phyloP scores from a whole-genome alignment of 2,888 invertebrate genomes.

The Pyrochroa serraticornis region DNA sequence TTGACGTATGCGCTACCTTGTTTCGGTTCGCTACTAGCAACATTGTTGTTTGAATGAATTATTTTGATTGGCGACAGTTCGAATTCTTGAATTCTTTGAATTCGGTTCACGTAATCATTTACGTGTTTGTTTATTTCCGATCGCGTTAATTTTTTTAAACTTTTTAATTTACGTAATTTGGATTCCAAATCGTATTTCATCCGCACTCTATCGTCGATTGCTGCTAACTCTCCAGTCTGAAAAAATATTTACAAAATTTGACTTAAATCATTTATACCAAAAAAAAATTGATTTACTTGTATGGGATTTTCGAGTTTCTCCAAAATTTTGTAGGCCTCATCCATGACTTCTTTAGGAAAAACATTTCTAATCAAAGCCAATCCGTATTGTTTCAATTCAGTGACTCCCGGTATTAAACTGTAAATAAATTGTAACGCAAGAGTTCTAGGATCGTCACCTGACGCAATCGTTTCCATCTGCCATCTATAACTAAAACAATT shows the following conservation, averaged over 20 bases:
- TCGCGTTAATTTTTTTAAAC: slow-evolving; percentile 38
- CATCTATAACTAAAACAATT: slow-evolving; percentile 52
- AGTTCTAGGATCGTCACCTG: slow-evolving; percentile 45
- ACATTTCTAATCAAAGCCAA: slow-evolving; percentile 68
- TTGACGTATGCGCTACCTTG: too few relatives aligned
- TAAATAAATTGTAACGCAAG: slow-evolving; percentile 68
- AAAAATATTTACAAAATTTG: background rate
- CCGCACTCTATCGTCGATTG: slow-evolving; percentile 36
- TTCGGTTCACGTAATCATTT: slow-evolving; percentile 30
- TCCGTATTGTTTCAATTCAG: slow-evolving; percentile 69
- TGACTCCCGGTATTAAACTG: slow-evolving; percentile 66
- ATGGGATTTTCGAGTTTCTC: slow-evolving; percentile 4
- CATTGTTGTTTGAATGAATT: background rate
- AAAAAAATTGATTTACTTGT: slow-evolving; percentile 22
- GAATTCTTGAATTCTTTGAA: slow-evolving; percentile 6
- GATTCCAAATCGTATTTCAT: slow-evolving; percentile 51
- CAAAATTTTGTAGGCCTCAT: slow-evolving; percentile 61
- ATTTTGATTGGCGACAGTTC: slow-evolving; percentile 6
- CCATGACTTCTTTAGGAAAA: slow-evolving; percentile 64
- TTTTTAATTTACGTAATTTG: slow-evolving; percentile 46
- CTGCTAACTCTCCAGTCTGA: too few relatives aligned
- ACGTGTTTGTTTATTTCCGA: slow-evolving; percentile 39
- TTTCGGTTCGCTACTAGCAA: too few relatives aligned
- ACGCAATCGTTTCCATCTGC: slow-evolving; percentile 57
- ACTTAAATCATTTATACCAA: background rate